phyloP scores from a whole-genome alignment of 2,888 invertebrate genomes.

The Orthonevra nobilis region DNA sequence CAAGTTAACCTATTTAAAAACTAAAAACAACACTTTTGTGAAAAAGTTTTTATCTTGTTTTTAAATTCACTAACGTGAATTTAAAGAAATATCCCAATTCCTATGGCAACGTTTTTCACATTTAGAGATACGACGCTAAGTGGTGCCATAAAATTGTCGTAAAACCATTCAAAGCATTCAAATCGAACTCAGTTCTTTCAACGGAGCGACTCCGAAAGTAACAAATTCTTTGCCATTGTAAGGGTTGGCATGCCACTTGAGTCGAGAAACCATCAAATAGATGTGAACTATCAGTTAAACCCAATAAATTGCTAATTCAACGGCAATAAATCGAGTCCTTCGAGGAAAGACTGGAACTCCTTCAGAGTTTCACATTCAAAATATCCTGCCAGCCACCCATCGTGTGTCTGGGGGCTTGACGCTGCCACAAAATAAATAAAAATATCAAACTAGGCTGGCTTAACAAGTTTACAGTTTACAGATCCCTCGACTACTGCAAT shows the following conservation, averaged over 20 bases:
- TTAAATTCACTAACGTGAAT: no score
- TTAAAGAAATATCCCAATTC: no score
- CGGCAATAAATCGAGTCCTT: conserved; percentile 44
- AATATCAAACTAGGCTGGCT: conserved; percentile 53
- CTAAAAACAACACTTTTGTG: no score
- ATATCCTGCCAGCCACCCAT: background rate
- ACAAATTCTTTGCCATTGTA: no score
- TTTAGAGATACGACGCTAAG: no score
- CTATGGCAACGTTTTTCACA: no score
- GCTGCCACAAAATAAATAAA: conserved; percentile 9
- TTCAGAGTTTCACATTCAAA: conserved; percentile 12
- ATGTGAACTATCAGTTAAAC: conserved; percentile 53
- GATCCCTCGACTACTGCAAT: conserved; percentile 47
- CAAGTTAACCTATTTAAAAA: no score
- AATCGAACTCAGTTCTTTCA: background rate
- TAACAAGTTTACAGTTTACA: no score
- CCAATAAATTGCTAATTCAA: conserved; percentile 53
- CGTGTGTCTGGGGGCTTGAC: background rate
- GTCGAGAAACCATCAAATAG: conserved; percentile 41
- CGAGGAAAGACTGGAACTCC: conserved; percentile 38
- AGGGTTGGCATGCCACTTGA: conserved; percentile 2
- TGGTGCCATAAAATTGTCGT: no score
- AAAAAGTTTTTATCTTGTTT: no score
- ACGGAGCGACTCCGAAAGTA: no score
- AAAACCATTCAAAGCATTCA: background rate